phyloP scores from a whole-genome alignment of 2,113 vertebrate species.

The Calcarius ornatus region DNA sequence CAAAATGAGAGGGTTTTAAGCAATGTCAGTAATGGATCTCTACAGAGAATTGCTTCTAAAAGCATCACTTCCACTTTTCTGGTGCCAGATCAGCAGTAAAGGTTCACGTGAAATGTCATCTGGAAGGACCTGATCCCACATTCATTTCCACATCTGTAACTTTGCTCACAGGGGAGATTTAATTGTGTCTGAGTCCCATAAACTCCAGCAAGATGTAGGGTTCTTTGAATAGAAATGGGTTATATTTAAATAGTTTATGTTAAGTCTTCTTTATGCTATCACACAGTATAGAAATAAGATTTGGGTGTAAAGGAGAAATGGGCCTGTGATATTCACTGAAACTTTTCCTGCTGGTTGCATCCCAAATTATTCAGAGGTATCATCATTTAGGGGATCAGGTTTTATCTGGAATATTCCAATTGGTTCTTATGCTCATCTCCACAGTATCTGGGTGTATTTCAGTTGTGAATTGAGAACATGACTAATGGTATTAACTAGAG shows the following conservation, averaged over 20 bases:
- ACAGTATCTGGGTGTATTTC: background rate
- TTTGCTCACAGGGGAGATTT: conserved; percentile 21
- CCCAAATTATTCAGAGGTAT: background rate
- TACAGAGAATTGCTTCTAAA: conserved; percentile 56
- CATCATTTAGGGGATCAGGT: background rate
- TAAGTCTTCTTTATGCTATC: background rate
- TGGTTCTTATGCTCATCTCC: conserved; percentile 12
- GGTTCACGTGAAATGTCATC: conserved; percentile 26
- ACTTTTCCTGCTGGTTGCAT: background rate
- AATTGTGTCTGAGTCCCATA: conserved; percentile 14
- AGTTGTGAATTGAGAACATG: conserved; percentile 7
- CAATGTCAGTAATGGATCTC: conserved; percentile 21
- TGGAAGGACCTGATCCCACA: conserved; percentile 37
- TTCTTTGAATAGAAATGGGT: conserved; percentile 29
- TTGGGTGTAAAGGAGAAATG: background rate
- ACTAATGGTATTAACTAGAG: conserved; percentile 53
- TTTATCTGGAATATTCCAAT: conserved; percentile 23
- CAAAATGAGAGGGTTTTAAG: conserved; percentile 13
- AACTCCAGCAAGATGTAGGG: background rate
- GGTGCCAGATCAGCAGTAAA: conserved; percentile 51
- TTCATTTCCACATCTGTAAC: conserved; percentile 20
- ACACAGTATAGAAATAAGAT: background rate
- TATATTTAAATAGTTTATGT: background rate
- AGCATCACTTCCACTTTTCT: conserved; percentile 45
- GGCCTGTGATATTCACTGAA: background rate